Percentiles rank a stretch among this genome's conserved stretches.
These are phyloP conservation scores for Hypanus sabinus DNA, from an alignment of 2,113 vertebrate species.

Conservation along the genomic window DNA sequence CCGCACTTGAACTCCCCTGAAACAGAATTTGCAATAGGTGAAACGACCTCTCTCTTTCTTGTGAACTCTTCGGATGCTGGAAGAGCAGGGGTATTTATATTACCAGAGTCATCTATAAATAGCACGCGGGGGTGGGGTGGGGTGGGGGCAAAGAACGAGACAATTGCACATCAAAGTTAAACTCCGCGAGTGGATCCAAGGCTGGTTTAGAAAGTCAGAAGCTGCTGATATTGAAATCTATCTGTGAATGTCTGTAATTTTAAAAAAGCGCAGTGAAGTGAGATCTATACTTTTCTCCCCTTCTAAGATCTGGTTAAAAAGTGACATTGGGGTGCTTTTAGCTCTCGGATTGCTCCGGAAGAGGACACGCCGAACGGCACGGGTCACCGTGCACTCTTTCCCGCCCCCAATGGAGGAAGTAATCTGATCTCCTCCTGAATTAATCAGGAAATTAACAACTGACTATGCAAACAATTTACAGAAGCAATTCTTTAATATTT, in stretches of 20 bases:
- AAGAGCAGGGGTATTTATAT: slow-evolving; percentile 15
- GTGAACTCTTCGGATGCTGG: slow-evolving; percentile 1
- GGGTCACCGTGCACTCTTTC: slow-evolving; percentile 63
- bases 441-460: background rate
- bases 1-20: slow-evolving; percentile 88
- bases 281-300: background rate
- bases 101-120: slow-evolving; percentile 28
- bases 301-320: slow-evolving; percentile 88
- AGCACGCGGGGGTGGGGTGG: background rate
- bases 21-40: slow-evolving; percentile 80
- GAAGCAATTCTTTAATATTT: background rate
- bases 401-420: background rate
- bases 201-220: background rate
- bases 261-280: background rate
- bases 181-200: background rate
- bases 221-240: background rate
- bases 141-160: background rate
- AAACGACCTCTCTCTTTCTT: slow-evolving; percentile 60
- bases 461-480: background rate
- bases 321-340: slow-evolving; percentile 97
- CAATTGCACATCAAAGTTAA: slow-evolving; percentile 22
- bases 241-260: background rate
- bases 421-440: background rate
- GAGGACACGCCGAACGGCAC: slow-evolving; percentile 97
- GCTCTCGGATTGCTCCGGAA: slow-evolving; percentile 94